Conservation (phyloP, 2,797 vertebrate species). For the Enteromius anoplus region DNA sequence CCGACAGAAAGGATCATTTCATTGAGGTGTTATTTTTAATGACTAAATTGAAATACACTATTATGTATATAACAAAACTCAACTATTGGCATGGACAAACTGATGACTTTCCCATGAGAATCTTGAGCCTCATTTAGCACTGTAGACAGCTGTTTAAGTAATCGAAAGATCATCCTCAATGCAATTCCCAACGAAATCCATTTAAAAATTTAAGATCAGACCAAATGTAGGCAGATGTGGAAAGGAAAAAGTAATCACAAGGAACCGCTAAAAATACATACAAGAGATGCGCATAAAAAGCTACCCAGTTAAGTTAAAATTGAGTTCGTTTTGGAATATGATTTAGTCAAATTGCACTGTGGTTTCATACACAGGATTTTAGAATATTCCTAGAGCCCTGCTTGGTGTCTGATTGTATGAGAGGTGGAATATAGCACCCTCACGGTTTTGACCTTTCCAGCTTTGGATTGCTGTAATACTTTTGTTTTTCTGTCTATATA, state of each 20-base stretch:
- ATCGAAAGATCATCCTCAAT: not conserved
- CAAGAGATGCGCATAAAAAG: not conserved
- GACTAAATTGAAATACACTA: not conserved
- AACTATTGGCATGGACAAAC: not conserved
- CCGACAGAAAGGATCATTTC: not conserved
- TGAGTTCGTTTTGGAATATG: not conserved
- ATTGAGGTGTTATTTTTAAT: not conserved
- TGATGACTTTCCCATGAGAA: not conserved
- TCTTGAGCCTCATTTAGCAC: not conserved
- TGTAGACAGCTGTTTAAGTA: not conserved
- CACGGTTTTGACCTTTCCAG: constrained; percentile 58
- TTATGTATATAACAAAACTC: not conserved
- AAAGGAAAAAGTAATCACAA: not conserved
- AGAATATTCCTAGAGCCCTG: constrained; percentile 15
- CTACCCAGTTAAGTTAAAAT: not conserved
- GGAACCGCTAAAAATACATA: not conserved
- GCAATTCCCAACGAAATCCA: not conserved
- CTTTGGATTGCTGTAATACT: constrained; percentile 52
- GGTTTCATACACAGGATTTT: not conserved
- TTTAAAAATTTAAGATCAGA: not conserved
- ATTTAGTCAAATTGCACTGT: constrained; percentile 1
- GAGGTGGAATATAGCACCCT: constrained; percentile 49
- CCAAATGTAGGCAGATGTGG: not conserved
- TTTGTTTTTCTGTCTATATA: constrained; percentile 5
- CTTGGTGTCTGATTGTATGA: constrained; percentile 48